Evolutionary conservation across 2,888 invertebrate genomes (phyloP), one percentile per base, ranked within the genome.

Genomic region (Dyspetes luteomarginatus): DNA sequence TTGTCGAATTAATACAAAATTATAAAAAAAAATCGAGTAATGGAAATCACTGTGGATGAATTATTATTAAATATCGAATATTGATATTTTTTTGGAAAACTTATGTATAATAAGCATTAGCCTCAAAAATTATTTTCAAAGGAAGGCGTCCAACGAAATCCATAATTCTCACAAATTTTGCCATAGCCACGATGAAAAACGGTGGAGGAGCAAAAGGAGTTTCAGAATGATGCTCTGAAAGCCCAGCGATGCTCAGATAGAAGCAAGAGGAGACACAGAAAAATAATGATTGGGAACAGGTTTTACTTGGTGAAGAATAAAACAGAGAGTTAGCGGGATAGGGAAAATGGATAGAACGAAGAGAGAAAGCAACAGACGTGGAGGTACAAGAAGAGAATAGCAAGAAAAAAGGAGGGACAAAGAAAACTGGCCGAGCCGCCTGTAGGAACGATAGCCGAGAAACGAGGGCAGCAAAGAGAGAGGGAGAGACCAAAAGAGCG

Each of bases 321-420:
- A 36, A 41, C 45, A 45, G 36, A 43, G 19, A 24, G 36, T 30
- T 76, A 71, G 81, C 78, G 83, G 80, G 81, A 15, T 26, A 41
- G 71, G 68, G 62, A 55, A n/a, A 50, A 55, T 36, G 30, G 55
- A 43, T 41, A 71, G 75, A 80, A 75, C 74, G 74, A 58, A 80
- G 60, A 26, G 58, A 15, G 41, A 43, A 60, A 28, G 71, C 17
- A 19, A n/a, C 5, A 15, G 30, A 1, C 28, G 60, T 43, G 50
- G 50, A 65, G 28, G 24, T 48, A 58, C 41, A 50, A 74, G 72
- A 79, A 83, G 83, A 78, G 84, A 81, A 83, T 83, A 58, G 9
- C 65, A 60, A 50, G 45, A 48, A 62, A 56, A 36, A 73, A 22
- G 60, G 60, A 55, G 30, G 62, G 50, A 43, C 28, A 15, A 9